Percentiles rank a stretch among this genome's conserved stretches.
Evolutionary conservation across 2,113 vertebrate species (phyloP).

Genomic region (Apeltes quadracus): DNA sequence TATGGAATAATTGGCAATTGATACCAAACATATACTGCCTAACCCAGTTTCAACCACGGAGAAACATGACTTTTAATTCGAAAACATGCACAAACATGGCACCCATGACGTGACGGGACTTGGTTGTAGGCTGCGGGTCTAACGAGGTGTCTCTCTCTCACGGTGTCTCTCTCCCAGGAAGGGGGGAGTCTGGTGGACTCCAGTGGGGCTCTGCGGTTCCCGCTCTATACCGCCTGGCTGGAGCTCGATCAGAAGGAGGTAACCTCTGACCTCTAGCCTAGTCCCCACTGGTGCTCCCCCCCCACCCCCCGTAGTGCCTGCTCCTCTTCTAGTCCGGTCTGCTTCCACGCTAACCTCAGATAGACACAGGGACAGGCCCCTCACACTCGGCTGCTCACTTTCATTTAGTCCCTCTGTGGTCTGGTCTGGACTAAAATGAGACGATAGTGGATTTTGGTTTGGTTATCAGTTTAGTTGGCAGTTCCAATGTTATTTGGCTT

Average conservation of each 20-base stretch:
- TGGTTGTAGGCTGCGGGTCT: conserved; percentile 57
- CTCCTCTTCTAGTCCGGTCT: conserved; percentile 47
- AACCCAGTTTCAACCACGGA: background rate
- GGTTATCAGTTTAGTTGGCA: conserved; percentile 10
- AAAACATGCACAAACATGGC: background rate
- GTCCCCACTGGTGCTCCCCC: conserved; percentile 54
- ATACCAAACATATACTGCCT: background rate
- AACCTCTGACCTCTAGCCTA: conserved; percentile 77
- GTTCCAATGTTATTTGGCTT: conserved; percentile 12
- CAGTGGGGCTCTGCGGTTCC: conserved; percentile 80
- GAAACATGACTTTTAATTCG: background rate
- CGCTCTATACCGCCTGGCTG: conserved; percentile 85
- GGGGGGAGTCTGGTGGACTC: conserved; percentile 84
- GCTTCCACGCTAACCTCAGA: conserved; percentile 26
- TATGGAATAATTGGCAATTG: background rate
- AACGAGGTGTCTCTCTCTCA: conserved; percentile 66
- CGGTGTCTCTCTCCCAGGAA: conserved; percentile 82
- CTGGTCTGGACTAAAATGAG: conserved; percentile 16
- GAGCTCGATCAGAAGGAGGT: conserved; percentile 85
- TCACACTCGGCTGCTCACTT: conserved; percentile 11
- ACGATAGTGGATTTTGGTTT: conserved; percentile 13
- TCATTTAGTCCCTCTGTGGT: conserved; percentile 15
- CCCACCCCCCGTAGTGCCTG: conserved; percentile 27
- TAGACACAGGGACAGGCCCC: conserved; percentile 22
- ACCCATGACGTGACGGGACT: conserved; percentile 24